Conservation (phyloP, 2,888 invertebrate species). For the Gastrophysa polygoni region DNA sequence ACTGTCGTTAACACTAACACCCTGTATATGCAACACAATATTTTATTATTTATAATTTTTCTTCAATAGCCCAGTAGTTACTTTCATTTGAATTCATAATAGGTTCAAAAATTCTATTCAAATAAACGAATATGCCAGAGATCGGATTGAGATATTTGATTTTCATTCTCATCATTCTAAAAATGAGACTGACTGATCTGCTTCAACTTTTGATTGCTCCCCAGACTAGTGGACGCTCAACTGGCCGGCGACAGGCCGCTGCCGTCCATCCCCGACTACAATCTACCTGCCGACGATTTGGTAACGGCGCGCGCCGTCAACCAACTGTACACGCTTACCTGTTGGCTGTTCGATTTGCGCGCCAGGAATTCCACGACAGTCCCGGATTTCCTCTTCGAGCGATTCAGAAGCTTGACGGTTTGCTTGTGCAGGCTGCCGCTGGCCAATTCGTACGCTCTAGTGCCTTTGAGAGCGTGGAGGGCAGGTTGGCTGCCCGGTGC, state of each 20-base stretch:
- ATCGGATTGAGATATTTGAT: too few species aligned
- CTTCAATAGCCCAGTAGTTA: too few species aligned
- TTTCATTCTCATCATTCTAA: too few species aligned
- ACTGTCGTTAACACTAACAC: too few species aligned
- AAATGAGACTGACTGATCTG: too few species aligned
- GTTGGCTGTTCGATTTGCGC: conserved; percentile 60
- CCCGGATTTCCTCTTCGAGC: conserved; percentile 57
- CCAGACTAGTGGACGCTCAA: conserved; percentile 54
- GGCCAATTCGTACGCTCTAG: conserved; percentile 69
- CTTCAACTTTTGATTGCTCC: too few species aligned
- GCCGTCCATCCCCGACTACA: conserved; percentile 50
- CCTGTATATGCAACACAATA: too few species aligned
- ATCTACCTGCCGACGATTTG: conserved; percentile 49
- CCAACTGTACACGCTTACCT: conserved; percentile 58
- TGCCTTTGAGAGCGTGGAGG: conserved; percentile 71
- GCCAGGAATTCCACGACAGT: conserved; percentile 44
- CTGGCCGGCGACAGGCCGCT: conserved; percentile 53
- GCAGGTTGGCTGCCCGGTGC: conserved; percentile 66
- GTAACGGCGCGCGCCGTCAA: conserved; percentile 58
- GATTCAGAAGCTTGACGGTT: conserved; percentile 60
- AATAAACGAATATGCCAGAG: too few species aligned
- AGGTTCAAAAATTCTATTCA: too few species aligned
- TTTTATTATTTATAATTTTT: too few species aligned
- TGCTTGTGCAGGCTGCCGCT: conserved; percentile 66
- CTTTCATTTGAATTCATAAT: too few species aligned